A percentile compares a stretch with the other conserved stretches of the same genome.
phyloP scores from a whole-genome alignment of 2,888 invertebrate genomes.

The Brachyptera risi region DNA sequence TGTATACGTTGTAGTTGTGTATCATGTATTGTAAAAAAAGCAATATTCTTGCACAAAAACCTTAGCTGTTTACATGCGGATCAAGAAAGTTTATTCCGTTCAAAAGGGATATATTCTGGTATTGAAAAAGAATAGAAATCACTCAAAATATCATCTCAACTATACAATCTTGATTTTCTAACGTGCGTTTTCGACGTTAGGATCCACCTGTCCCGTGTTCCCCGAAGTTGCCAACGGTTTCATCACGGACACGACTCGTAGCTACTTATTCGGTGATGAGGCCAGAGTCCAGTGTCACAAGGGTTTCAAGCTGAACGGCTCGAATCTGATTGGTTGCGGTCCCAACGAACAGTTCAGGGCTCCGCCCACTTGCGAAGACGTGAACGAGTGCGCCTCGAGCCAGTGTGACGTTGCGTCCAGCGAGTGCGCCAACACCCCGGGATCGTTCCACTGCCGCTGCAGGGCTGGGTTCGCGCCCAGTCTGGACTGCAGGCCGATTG shows the following conservation, averaged over 20 bases:
- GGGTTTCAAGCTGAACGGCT: slow-evolving; percentile 75
- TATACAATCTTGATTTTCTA: too few relatives aligned
- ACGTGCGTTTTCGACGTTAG: slow-evolving; percentile 42
- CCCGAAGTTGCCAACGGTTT: slow-evolving; percentile 85
- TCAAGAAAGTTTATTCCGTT: too few relatives aligned
- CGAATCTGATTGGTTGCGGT: slow-evolving; percentile 79
- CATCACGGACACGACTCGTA: slow-evolving; percentile 69
- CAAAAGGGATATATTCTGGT: too few relatives aligned
- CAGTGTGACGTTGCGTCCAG: slow-evolving; percentile 89
- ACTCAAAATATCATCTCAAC: too few relatives aligned
- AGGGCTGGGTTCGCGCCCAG: slow-evolving; percentile 77
- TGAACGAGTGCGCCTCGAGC: slow-evolving; percentile 84
- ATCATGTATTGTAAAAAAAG: too few relatives aligned
- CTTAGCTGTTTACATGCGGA: too few relatives aligned
- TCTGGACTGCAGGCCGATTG: slow-evolving; percentile 84
- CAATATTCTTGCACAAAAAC: too few relatives aligned
- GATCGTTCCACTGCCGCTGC: slow-evolving; percentile 82
- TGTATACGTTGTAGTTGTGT: too few relatives aligned
- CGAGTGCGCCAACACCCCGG: slow-evolving; percentile 83
- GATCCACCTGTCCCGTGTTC: slow-evolving; percentile 65
- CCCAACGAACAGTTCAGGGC: slow-evolving; percentile 55
- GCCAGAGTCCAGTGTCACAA: slow-evolving; percentile 87
- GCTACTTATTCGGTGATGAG: slow-evolving; percentile 84
- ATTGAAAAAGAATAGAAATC: too few relatives aligned
- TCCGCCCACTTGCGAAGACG: slow-evolving; percentile 50